A percentile compares a stretch with the other conserved stretches of the same genome.
Evolutionary conservation across 2,113 vertebrate species (phyloP).

Genomic region (Butastur rufipennis): DNA sequence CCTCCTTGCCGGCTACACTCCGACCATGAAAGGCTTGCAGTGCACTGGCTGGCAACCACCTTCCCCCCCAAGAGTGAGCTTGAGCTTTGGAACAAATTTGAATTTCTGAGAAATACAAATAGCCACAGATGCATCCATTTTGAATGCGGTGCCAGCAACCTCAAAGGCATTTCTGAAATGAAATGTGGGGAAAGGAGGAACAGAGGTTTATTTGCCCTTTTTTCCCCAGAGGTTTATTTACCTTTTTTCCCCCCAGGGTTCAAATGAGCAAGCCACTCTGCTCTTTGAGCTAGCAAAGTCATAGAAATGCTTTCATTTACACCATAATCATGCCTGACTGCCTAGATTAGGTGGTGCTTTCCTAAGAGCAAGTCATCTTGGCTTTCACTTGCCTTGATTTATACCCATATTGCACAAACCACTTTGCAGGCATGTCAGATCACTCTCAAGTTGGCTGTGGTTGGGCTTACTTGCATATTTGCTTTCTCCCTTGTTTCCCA

Average conservation of each 20-base stretch:
- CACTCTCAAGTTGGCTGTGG: background rate
- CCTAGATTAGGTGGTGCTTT: background rate
- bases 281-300: background rate
- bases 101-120: background rate
- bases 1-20: slow-evolving; percentile 31
- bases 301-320: background rate
- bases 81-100: background rate
- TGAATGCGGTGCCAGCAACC: background rate
- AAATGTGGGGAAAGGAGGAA: background rate
- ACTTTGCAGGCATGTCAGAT: background rate
- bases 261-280: background rate
- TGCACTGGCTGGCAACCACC: slow-evolving; percentile 15
- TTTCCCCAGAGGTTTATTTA: background rate
- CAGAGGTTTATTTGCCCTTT: background rate
- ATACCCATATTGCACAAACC: background rate
- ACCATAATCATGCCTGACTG: background rate
- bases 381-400: background rate
- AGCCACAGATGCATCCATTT: background rate
- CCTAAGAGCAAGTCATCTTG: background rate
- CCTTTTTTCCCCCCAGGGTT: background rate
- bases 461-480: background rate
- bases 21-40: slow-evolving; percentile 31
- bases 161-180: background rate
- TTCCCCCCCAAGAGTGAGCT: background rate
- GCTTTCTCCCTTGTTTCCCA: background rate